phyloP scores from a whole-genome alignment of 2,888 invertebrate genomes.

The Torymus texanus region DNA sequence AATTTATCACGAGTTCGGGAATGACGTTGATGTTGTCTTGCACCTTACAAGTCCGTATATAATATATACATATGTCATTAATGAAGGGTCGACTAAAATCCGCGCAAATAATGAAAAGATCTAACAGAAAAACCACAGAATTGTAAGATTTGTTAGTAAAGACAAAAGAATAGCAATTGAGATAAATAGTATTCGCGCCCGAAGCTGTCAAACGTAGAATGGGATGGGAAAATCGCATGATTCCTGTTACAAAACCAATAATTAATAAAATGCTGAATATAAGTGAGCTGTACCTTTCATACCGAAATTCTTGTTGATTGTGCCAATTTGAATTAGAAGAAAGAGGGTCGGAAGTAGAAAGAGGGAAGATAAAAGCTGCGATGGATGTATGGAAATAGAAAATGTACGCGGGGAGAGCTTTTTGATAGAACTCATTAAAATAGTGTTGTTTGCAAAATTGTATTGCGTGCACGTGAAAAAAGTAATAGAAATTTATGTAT shows the following conservation, averaged over 20 bases:
- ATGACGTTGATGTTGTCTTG: constrained; percentile 41
- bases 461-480: constrained; percentile 6
- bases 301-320: constrained; percentile 59
- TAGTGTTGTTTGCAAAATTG: not conserved
- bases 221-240: constrained; percentile 46
- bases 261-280: constrained; percentile 21
- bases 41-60: constrained; percentile 42
- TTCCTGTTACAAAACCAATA: constrained; percentile 46
- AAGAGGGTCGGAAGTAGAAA: not conserved
- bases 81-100: constrained; percentile 19
- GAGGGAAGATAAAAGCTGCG: not conserved
- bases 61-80: constrained; percentile 31
- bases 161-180: constrained; percentile 17
- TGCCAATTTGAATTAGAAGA: constrained; percentile 62
- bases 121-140: constrained; percentile 8
- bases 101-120: constrained; percentile 7
- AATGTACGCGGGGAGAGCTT: constrained; percentile 31
- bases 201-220: constrained; percentile 40
- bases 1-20: constrained; percentile 27
- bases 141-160: constrained; percentile 28
- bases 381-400: not conserved
- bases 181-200: constrained; percentile 29
- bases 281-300: constrained; percentile 45
- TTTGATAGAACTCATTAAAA: constrained; percentile 11
- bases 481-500: constrained; percentile 16